Evolutionary conservation across 2,797 vertebrate genomes (phyloP), one percentile per base, ranked within the genome.

Genomic region (Notolepis coatsorum): DNA sequence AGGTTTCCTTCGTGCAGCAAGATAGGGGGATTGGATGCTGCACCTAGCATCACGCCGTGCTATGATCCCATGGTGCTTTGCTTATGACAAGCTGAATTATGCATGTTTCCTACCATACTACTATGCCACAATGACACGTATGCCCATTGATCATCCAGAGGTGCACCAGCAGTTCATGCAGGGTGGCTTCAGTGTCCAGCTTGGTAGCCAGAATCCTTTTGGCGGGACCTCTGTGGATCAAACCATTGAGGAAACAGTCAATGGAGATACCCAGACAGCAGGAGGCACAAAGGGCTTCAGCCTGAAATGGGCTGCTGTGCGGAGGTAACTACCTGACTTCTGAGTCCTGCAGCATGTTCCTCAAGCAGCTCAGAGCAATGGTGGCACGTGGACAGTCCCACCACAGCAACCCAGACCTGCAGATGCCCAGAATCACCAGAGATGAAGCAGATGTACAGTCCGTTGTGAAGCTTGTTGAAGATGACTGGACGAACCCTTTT

Each of bases 371-470:
- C 12, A 35, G 37, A 42, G 42, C n/a, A 18, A 50, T 64, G 61
- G 38, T 45, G 28, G 35, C 39, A 64, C 21, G 27, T 55, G 38
- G 15, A 56, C n/a, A 20, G 38, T 38, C 45, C 9, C 28, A 51
- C 33, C 12, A 6, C 48, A 50, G 25, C 15, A 45, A 50, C 24
- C 49, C 57, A 50, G 61, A 64, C 38, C 10, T 64, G 47, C 47
- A 52, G 49, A 15, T 31, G 12, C 8, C 48, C 24, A 50, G 50
- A 45, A 64, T 54, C 21, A 15, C 39, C 37, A 53, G 61, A 15
- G 61, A 54, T 51, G 61, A 64, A 54, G 52, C 61, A 64, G 15
- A 64, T 52, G 59, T 62, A 18, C 59, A 62, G 13, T 62, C 59
- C 8, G 27, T 62, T 52, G 25, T 62, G 12, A 31, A 37, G 35